Conservation (phyloP, 2,113 vertebrate genomes). For the Macquaria ambigua region DNA sequence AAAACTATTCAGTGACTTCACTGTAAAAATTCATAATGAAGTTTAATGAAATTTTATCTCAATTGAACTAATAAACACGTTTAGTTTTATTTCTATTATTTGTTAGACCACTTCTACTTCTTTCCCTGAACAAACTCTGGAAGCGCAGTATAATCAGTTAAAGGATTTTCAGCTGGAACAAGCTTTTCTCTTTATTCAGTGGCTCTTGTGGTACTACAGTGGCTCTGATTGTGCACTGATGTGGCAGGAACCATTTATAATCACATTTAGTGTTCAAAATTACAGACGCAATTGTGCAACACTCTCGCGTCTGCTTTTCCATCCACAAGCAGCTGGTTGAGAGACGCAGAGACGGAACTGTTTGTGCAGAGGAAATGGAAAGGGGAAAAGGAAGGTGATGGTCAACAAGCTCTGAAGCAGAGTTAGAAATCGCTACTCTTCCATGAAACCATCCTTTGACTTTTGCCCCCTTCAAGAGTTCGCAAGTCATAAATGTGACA, state of each 20-base stretch:
- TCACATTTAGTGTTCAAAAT: conserved; percentile 12
- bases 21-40: not conserved
- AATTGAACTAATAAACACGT: not conserved
- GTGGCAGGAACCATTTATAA: conserved; percentile 23
- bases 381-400: not conserved
- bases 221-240: conserved; percentile 37
- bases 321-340: conserved; percentile 1
- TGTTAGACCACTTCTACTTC: not conserved
- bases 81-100: not conserved
- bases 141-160: not conserved
- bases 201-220: not conserved
- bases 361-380: not conserved
- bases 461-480: conserved; percentile 39
- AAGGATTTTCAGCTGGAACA: not conserved
- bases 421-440: conserved; percentile 14
- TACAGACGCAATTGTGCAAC: conserved; percentile 7
- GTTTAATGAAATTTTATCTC: not conserved
- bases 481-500: conserved; percentile 27
- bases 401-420: conserved; percentile 4
- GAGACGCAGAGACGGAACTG: not conserved
- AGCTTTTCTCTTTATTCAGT: not conserved
- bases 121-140: not conserved
- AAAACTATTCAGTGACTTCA: not conserved
- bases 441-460: conserved; percentile 51
- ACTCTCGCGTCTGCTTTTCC: not conserved